Conservation (phyloP, 92 coral and sea anemone species). For the Porites cylindrica region DNA sequence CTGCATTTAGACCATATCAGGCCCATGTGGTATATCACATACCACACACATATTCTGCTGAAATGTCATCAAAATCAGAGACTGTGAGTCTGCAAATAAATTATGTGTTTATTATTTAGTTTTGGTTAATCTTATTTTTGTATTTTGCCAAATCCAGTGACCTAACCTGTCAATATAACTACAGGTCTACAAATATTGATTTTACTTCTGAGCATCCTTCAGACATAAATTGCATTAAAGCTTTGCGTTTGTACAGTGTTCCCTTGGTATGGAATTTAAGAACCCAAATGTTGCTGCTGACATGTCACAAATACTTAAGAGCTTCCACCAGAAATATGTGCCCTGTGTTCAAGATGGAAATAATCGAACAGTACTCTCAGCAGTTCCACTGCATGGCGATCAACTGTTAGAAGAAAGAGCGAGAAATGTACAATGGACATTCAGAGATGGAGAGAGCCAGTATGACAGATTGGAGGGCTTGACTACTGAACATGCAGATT, state of each 20-base stretch:
- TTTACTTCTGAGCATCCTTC: neutral
- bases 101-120: neutral
- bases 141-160: neutral
- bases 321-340: slow-evolving; percentile 37
- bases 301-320: slow-evolving; percentile 40
- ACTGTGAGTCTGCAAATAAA: neutral
- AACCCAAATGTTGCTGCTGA: slow-evolving; percentile 68
- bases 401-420: slow-evolving; percentile 66
- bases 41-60: slow-evolving; percentile 57
- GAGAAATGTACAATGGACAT: slow-evolving; percentile 61
- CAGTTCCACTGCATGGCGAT: slow-evolving; percentile 59
- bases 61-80: neutral
- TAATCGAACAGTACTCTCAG: neutral
- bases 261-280: slow-evolving; percentile 48
- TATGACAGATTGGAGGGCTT: slow-evolving; percentile 48
- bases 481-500: slow-evolving; percentile 58
- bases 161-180: too few relatives aligned
- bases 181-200: too few relatives aligned
- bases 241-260: slow-evolving; percentile 38
- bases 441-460: slow-evolving; percentile 35
- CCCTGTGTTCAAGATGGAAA: neutral
- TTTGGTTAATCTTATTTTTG: neutral
- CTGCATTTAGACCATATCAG: slow-evolving; percentile 19
- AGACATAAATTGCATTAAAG: neutral
- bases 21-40: slow-evolving; percentile 54